Evolutionary conservation across 2,113 vertebrate genomes (phyloP), one percentile per base, ranked within the genome.

Genomic region (Plectropomus leopardus): DNA sequence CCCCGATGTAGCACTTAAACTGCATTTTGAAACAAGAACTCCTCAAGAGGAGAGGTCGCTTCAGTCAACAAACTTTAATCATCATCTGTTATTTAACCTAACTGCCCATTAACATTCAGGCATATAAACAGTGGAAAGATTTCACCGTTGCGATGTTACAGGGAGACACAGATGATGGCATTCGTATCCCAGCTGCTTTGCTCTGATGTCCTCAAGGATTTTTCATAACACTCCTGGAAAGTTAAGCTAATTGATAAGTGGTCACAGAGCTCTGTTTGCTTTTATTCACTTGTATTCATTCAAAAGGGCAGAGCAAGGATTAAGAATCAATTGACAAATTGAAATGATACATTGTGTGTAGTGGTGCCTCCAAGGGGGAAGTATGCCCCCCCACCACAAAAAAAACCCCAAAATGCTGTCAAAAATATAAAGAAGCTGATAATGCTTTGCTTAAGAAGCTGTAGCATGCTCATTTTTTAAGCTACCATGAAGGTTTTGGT

Each of bases 61-160:
- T 77, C 21, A 77, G 17, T 80, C 74, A 71, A 67, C 76, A 85
- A 72, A 74, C 59, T 78, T 73, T 78, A 70, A 79, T 80, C 23
- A 59, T 63, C 57, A 34, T 85, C 83, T 77, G 64, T 67, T 77
- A 44, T 68, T 67, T 19, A 55, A 13, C 55, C 42, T 24, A 36
- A 78, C 30, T 51, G 66, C 64, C 78, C 83, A 84, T 82, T 82
- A 75, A 65, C 75, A 72, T 50, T 53, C 34, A 64, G 50, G 24
- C 54, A 55, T 70, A 71, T 72, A 87, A 80, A 78, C 88, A 80
- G 74, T 86, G 73, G 84, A 86, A 89, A 72, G 44, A 83, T 61
- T 86, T 72, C 60, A 65, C 30, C 69, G 55, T 69, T 65, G 34
- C n/a, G 55, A n/a, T 64, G 23, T 19, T 26, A 4, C n/a, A 4